phyloP scores from a whole-genome alignment of 1,140 invertebrate genomes.

The Drosophila nigromelanica region DNA sequence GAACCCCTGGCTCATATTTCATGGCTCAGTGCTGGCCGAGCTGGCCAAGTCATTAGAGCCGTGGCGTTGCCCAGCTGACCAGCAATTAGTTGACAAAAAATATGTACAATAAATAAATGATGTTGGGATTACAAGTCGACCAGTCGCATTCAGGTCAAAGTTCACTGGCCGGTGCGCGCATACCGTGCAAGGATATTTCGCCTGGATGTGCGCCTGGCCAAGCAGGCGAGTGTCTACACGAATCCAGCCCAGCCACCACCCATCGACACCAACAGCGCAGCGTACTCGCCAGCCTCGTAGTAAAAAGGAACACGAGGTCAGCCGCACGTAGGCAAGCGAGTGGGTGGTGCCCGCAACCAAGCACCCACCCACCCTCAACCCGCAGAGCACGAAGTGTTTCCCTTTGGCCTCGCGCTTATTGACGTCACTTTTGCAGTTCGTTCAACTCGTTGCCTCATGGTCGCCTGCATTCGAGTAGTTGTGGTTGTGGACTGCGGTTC shows the following conservation, averaged over 20 bases:
- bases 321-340: constrained; percentile 61
- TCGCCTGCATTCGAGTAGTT: constrained; percentile 58
- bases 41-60: constrained; percentile 17
- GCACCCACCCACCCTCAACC: background rate
- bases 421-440: constrained; percentile 79
- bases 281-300: constrained; percentile 18
- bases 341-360: constrained; percentile 12
- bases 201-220: constrained; percentile 14
- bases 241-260: background rate
- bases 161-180: constrained; percentile 50
- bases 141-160: constrained; percentile 69
- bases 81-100: constrained; percentile 52
- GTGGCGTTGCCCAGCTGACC: background rate
- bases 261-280: background rate
- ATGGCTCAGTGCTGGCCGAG: constrained; percentile 1
- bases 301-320: constrained; percentile 64
- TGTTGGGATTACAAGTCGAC: constrained; percentile 63
- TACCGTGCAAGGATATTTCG: constrained; percentile 64
- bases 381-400: constrained; percentile 22
- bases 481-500: background rate
- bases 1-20: constrained; percentile 22
- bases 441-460: constrained; percentile 71
- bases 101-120: constrained; percentile 69
- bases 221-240: background rate
- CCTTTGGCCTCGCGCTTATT: constrained; percentile 78